Base-by-base conservation (phyloP, 2,797 vertebrate genomes). In the Glyptemys insculpta region DNA sequence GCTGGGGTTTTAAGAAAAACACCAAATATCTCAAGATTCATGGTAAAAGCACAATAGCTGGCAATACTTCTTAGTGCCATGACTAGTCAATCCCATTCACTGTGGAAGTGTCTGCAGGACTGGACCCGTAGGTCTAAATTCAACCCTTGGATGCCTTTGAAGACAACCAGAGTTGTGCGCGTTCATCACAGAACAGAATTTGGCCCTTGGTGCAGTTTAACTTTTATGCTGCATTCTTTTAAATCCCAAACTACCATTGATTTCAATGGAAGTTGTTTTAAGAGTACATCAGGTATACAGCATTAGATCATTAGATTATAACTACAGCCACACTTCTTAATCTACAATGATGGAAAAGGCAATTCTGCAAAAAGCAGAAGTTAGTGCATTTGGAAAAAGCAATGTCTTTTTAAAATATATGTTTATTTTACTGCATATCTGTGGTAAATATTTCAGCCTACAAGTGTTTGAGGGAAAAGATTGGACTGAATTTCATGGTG, bases 281-380 rank as follows among this genome's bases (percentile, higher is more conserved):
- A 41, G 37, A 72, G 27, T 41, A 25, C 6, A 52, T 88, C 59
- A 68, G 54, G 31, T 62, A 31, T 54, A n/a, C 19, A 72, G 25
- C 47, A 57, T 56, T 44, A 50, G 53, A 29, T 90, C 1, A 25
- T 25, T 91, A 14, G 68, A 81, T 34, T 65, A 31, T 34, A 86
- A 12, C 6, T 56, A 37, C 37, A 87, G 8, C 31, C 21, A 41
- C 11, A 5, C 0, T 0, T 83, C 79, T 91, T 91, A 29, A 91
- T 95, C 47, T 65, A 0, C 4, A 41, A 2, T 54, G 23, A 31
- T 94, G 79, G 18, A 85, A 50, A 92, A 54, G 59, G 84, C 79
- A 3, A 37, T 79, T 31, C 23, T 50, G 53, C 1, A 19, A 89
- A 31, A 41, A 76, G 44, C 12, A 47, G 14, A 76, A 76, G 23